Evolutionary conservation across 2,797 vertebrate genomes (phyloP), one percentile per base, ranked within the genome.

Genomic region (Potorous gilbertii): DNA sequence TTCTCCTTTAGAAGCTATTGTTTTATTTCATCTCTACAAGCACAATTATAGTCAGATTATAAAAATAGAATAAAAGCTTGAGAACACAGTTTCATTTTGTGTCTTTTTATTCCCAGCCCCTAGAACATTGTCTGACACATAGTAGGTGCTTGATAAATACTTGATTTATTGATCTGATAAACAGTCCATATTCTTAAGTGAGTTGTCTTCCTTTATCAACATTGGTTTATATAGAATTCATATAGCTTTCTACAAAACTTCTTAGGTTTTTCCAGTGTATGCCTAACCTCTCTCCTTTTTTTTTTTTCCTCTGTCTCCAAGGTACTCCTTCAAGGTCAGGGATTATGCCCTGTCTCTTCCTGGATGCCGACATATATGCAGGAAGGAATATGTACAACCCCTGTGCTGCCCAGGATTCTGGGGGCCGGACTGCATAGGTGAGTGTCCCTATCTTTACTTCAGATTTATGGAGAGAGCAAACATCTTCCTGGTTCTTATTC

Each of bases 351-450:
- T 99, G 54, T 97, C 95, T 54, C 34, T 99, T 11, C 95, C 18
- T 0, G 99, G 99, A 94, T 99, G 99, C 97, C 99, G 98, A 14
- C 99, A 99, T 31, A 97, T 98, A 10, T 99, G 99, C 93, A 96
- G 96, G 95, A 99, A 96, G 87, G 98, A 99, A 13, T 97, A 98
- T 55, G 74, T 98, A 13, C 97, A 99, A 66, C 98, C 98, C 29
- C 98, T 93, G 29, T 99, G 99, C 97, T 99, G 99, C 96, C 98
- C 98, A 1, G 99, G 99, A 0, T 98, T 97, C 97, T 99, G 99
- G 99, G 99, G 99, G 27, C 98, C 98, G 55, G 98, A 99, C 94
- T 99, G 99, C 96, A 95, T 98, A 9, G 99, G 99, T 99, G 97
- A 99, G 99, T 46, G 91, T 0, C 29, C 0, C 28, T 54, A 14